Base-by-base conservation (phyloP, 2,113 vertebrate species). In the Microtus oregoni region DNA sequence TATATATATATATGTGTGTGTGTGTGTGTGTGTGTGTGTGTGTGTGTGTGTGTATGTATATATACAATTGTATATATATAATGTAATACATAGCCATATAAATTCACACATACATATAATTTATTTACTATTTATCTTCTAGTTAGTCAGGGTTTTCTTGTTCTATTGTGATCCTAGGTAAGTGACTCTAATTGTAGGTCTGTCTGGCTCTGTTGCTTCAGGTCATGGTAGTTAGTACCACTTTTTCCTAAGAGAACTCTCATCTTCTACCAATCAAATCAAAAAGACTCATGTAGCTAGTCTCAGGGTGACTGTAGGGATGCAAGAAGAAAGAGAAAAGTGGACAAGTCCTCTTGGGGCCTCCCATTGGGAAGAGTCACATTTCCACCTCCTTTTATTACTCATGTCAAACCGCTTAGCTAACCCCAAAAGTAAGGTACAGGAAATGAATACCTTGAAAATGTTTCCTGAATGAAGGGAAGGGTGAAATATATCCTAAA, bases 351-450 rank as follows among this genome's bases (percentile, higher is more conserved):
- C 30, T 95, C 28, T 67, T 67, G 82, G 79, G 20, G 32, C 26
- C 14, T 68, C 83, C 7, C 1, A 26, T 15, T 81, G 14, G n/a
- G 13, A 58, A 82, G n/a, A 73, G 76, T 14, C 24, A 76, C 24
- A 55, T 12, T 92, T 94, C 13, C 0, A 65, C 4, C 7, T 85
- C 90, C 85, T 76, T 75, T 94, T 26, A 89, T 65, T 79, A 10
- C 32, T 76, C 35, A 76, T 41, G 67, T 20, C 11, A 68, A 76
- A 5, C 73, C 35, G 75, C 52, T 89, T 91, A 35, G 22, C 44
- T 91, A 41, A 95, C 73, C 5, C 22, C 20, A 52, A 83, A 94
- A 41, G 76, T 89, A 95, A 97, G 19, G 35, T 14, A 65, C 26
- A 44, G 32, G 10, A 95, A 86, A 94, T 90, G 32, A 52, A 83